Evolutionary conservation across 64 coral and sea anemone genomes (phyloP), one percentile per base, ranked within the genome.

Genomic region (Orbicella faveolata): DNA sequence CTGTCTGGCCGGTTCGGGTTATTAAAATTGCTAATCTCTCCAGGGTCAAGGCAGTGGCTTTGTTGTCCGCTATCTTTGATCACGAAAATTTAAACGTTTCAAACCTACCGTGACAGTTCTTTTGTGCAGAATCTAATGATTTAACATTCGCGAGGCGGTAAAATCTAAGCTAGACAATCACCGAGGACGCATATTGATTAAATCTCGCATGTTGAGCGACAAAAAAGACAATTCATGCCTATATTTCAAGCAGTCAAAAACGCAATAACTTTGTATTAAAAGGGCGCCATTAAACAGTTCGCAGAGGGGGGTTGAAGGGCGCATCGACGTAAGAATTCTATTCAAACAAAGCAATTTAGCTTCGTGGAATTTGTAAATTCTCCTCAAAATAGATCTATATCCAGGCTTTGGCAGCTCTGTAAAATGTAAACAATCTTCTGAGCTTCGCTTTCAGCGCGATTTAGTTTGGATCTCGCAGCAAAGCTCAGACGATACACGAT

Each of bases 31-130:
- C 25, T 70, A 23, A 70, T 25, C 67, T 70, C 67, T 25, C 5
- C 9, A 33, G 67, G 67, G 67, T 70, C 67, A 70, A 70, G 23
- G 25, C n/a, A 26, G 67, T 10, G 67, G 67, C 67, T 70, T 70
- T 70, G 54, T 75, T 36, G 1, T 9, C 33, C 76, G 20, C 14
- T 57, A 57, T 55, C 53, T 61, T 81, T 9, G 36, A 83, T 70
- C 82, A 72, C 64, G 41, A 52, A 73, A 84, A 72, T 53, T 85
- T 85, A 44, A 26, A 72, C 39, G 65, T 12, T 21, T 72, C 68
- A 85, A 69, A 72, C 23, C 30, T n/a, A 6, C 26, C 18, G 37
- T 72, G 82, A 72, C 82, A 23, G 44, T 52, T 52, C 62, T 72
- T n/a, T 85, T 70, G 82, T 85, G 11, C 1, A 53, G n/a, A 6